Percentiles rank a stretch among this genome's conserved stretches.
phyloP scores from a whole-genome alignment of 2,113 vertebrate genomes.

The Tachysurus fulvidraco region DNA sequence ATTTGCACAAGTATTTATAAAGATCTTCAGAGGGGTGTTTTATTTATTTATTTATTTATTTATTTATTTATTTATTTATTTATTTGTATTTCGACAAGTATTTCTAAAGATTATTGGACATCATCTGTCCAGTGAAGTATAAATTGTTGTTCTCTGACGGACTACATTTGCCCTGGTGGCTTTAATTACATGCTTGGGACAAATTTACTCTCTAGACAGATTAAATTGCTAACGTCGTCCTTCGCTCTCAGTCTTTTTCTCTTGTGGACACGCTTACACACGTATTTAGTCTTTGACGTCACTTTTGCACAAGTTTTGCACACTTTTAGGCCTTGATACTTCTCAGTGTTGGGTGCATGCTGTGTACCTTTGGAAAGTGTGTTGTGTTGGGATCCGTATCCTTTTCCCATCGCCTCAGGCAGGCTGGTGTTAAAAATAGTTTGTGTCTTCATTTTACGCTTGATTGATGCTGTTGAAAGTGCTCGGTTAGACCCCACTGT shows the following conservation, averaged over 20 bases:
- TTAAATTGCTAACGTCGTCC: not conserved
- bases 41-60: no score
- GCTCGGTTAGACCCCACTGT: conserved; percentile 51
- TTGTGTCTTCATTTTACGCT: conserved; percentile 68
- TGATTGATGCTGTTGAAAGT: conserved; percentile 63
- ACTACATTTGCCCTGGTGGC: not conserved
- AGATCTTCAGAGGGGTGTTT: no score
- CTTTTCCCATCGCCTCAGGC: conserved; percentile 60
- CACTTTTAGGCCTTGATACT: not conserved
- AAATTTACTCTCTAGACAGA: not conserved
- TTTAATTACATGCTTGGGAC: not conserved
- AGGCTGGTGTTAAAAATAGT: conserved; percentile 65
- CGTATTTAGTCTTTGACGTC: not conserved
- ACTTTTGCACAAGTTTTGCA: not conserved
- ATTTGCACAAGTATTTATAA: no score
- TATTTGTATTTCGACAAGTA: no score
- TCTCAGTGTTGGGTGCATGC: not conserved
- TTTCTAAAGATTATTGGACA: no score
- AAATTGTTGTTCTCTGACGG: not conserved
- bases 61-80: not conserved
- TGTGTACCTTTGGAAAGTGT: not conserved
- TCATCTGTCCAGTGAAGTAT: not conserved
- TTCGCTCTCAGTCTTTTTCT: not conserved
- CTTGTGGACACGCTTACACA: not conserved
- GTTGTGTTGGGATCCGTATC: conserved; percentile 30